Conservation (phyloP, 2,113 vertebrate genomes). For the Penelope pileata region DNA sequence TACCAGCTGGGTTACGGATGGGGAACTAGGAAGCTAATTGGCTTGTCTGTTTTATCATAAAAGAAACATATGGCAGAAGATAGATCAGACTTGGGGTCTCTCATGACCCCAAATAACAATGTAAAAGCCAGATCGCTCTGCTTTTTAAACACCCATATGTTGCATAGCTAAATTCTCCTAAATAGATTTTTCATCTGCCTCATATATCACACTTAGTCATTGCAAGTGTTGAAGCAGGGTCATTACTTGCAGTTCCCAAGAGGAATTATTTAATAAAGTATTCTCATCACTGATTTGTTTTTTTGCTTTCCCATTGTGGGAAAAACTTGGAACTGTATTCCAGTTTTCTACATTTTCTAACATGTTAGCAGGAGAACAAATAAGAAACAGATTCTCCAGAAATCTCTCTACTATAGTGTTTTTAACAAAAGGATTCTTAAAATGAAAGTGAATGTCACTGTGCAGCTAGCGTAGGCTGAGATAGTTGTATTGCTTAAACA, state of each 20-base stretch:
- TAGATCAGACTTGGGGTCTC: neutral
- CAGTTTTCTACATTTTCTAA: neutral
- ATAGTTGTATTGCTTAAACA: neutral
- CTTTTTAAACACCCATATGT: neutral
- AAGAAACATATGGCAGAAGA: neutral
- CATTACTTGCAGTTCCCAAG: neutral
- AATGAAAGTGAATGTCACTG: neutral
- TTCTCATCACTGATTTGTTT: neutral
- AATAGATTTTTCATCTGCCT: neutral
- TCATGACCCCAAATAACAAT: neutral
- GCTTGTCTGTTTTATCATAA: neutral
- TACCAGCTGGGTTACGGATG: neutral
- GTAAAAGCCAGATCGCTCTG: neutral
- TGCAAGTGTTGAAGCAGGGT: neutral
- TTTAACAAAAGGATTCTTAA: neutral
- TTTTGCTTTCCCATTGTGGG: neutral
- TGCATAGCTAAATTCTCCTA: neutral
- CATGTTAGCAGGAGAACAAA: neutral
- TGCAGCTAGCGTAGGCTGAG: neutral
- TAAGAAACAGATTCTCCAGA: neutral
- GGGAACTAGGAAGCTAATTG: neutral
- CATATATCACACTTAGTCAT: neutral
- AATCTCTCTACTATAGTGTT: neutral
- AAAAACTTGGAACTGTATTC: neutral
- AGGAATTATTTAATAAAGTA: neutral